Conservation (phyloP, 2,113 vertebrate species). For the Oncorhynchus clarkii region DNA sequence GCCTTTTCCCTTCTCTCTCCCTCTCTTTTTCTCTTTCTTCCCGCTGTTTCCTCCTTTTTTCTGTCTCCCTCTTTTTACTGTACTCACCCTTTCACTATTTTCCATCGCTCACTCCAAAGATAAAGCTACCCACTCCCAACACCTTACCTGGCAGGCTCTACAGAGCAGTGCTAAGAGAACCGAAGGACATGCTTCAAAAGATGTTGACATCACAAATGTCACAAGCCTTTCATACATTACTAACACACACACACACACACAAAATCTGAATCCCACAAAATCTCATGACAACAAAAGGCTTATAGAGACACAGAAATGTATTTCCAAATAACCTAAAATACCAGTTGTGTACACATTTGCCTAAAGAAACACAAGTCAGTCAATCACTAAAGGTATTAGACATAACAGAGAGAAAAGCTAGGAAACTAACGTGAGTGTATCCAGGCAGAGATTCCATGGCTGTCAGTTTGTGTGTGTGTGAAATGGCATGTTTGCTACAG, state of each 20-base stretch:
- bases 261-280: not conserved
- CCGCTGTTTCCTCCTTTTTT: constrained; percentile 14
- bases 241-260: not conserved
- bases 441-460: constrained; percentile 18
- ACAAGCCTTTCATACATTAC: not conserved
- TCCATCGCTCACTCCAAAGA: constrained; percentile 32
- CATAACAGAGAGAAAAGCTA: not conserved
- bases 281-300: not conserved
- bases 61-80: not conserved
- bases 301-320: not conserved
- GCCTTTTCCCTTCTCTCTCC: constrained; percentile 32
- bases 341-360: constrained; percentile 13
- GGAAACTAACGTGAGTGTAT: constrained; percentile 36
- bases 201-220: constrained; percentile 20
- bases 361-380: constrained; percentile 43
- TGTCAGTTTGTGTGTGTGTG: not conserved
- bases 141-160: constrained; percentile 33
- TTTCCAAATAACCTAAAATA: constrained; percentile 26
- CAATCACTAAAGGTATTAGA: constrained; percentile 42
- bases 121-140: constrained; percentile 47
- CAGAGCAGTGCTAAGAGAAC: constrained; percentile 34
- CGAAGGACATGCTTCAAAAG: constrained; percentile 32
- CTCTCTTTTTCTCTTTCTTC: constrained; percentile 23
- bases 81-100: constrained; percentile 23
- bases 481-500: constrained; percentile 34